Evolutionary conservation across 2,113 vertebrate species (phyloP).

Genomic region (Brienomyrus brachyistius): DNA sequence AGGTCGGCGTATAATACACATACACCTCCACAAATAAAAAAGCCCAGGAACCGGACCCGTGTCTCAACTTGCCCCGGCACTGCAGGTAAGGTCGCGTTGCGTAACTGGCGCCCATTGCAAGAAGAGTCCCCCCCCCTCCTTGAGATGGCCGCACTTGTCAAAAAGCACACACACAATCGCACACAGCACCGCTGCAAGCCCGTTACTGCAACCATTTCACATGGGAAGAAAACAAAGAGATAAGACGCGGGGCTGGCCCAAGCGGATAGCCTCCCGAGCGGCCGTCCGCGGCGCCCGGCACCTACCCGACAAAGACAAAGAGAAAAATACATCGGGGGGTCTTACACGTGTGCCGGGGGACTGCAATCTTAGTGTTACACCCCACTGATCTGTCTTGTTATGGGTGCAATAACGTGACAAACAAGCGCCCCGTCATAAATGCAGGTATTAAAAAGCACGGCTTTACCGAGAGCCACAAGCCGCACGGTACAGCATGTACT

Average conservation of each 20-base stretch:
- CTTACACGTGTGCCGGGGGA: neutral
- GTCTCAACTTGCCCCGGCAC: conserved; percentile 49
- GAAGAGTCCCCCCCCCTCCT: conserved; percentile 2
- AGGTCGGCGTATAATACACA: neutral
- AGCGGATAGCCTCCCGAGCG: neutral
- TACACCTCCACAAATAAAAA: neutral
- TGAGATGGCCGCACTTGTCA: conserved; percentile 12
- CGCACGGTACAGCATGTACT: neutral
- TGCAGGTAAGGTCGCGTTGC: conserved; percentile 56
- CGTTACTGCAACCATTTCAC: conserved; percentile 17
- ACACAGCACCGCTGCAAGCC: neutral
- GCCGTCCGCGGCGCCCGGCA: neutral
- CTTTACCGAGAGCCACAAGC: neutral
- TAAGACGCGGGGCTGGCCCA: conserved; percentile 5
- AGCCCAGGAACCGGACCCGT: conserved; percentile 5
- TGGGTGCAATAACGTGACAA: neutral
- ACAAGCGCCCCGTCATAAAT: neutral
- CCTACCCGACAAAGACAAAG: neutral
- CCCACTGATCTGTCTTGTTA: neutral
- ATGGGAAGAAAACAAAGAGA: conserved; percentile 21
- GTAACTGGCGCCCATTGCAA: conserved; percentile 37
- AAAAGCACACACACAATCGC: neutral
- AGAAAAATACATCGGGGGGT: conserved; percentile 3
- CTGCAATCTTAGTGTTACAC: neutral
- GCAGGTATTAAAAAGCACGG: neutral